phyloP scores from a whole-genome alignment of 2,113 vertebrate species.

The Semicossyphus pulcher region DNA sequence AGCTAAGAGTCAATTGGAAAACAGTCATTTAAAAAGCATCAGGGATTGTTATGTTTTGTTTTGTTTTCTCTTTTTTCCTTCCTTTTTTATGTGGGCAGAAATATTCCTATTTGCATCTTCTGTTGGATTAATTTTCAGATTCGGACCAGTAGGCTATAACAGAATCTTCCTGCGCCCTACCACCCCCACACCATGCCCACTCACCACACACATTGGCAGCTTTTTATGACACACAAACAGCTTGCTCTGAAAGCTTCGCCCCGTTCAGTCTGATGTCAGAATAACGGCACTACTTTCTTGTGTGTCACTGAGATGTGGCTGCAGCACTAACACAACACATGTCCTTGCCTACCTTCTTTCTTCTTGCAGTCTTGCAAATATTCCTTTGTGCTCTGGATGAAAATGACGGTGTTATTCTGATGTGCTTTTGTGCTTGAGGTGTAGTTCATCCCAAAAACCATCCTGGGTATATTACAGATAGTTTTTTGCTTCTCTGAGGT shows the following conservation, averaged over 20 bases:
- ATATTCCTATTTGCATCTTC: neutral
- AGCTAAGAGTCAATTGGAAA: neutral
- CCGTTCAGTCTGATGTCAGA: neutral
- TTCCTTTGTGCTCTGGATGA: conserved; percentile 15
- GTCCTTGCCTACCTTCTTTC: neutral
- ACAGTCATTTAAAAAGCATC: too few relatives aligned
- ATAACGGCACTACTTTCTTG: neutral
- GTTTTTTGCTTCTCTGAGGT: neutral
- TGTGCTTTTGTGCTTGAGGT: neutral
- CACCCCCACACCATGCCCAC: conserved; percentile 43
- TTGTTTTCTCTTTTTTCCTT: too few relatives aligned
- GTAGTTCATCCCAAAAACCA: conserved; percentile 35
- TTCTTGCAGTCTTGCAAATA: neutral
- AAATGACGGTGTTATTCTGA: neutral
- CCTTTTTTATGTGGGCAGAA: neutral
- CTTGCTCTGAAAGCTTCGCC: conserved; percentile 25
- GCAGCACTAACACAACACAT: neutral
- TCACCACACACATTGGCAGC: conserved; percentile 41
- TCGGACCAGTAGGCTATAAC: neutral
- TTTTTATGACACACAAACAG: conserved; percentile 27
- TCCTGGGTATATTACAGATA: neutral
- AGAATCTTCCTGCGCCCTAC: neutral
- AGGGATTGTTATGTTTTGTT: too few relatives aligned
- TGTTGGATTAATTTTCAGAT: neutral
- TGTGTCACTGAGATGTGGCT: conserved; percentile 28